Evolutionary conservation across 2,113 vertebrate genomes (phyloP).

Genomic region (Bucco capensis): DNA sequence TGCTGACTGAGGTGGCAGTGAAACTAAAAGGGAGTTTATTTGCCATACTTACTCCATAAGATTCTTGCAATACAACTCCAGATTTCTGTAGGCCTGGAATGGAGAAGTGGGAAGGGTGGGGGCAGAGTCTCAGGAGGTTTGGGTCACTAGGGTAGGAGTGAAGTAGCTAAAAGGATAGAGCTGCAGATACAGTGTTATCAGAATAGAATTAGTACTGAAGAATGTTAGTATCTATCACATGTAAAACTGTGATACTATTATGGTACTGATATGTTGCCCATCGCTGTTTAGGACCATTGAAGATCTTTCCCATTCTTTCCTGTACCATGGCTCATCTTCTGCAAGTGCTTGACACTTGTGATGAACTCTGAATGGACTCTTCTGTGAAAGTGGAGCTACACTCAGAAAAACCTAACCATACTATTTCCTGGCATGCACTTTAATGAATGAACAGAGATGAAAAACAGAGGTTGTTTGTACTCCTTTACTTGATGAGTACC

Average conservation of each 20-base stretch:
- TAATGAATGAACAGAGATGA: background rate
- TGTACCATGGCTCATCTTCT: background rate
- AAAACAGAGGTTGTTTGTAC: background rate
- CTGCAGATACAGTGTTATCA: background rate
- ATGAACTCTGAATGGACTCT: background rate
- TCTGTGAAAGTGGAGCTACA: background rate
- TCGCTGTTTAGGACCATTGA: background rate
- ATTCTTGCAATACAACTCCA: background rate
- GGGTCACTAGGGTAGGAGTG: background rate
- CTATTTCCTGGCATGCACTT: background rate
- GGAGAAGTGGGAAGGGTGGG: background rate
- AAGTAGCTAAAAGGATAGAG: background rate
- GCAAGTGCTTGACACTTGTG: accelerated
- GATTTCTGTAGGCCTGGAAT: background rate
- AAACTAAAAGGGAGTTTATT: background rate
- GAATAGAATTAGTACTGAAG: background rate
- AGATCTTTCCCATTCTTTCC: background rate
- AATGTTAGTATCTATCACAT: background rate
- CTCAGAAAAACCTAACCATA: background rate
- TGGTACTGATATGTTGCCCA: background rate
- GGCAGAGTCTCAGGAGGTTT: background rate
- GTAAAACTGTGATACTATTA: background rate
- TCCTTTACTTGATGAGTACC: background rate
- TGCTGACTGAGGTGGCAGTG: background rate
- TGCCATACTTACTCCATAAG: background rate